A percentile compares a stretch with the other conserved stretches of the same genome.
Evolutionary conservation across 2,113 vertebrate species (phyloP).

Genomic region (Engraulis encrasicolus): DNA sequence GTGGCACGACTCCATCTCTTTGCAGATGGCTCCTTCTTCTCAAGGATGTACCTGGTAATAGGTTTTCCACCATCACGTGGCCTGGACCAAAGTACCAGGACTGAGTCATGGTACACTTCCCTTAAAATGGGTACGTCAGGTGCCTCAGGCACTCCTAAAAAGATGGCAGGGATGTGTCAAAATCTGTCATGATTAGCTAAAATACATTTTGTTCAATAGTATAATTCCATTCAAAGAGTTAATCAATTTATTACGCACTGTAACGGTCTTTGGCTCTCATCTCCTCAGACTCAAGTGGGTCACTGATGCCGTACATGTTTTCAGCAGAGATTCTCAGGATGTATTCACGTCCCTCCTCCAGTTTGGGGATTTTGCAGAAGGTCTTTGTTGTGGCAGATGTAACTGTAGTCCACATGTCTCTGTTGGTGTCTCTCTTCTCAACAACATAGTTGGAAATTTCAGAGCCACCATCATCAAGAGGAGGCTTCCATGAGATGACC

Average conservation of each 20-base stretch:
- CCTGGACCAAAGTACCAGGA: constrained; percentile 89
- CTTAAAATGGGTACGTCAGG: constrained; percentile 90
- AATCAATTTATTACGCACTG: constrained; percentile 78
- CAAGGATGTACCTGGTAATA: constrained; percentile 93
- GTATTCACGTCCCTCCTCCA: constrained; percentile 93
- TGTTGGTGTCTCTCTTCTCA: constrained; percentile 90
- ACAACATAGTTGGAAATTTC: constrained; percentile 94
- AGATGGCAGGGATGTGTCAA: constrained; percentile 6
- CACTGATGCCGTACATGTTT: constrained; percentile 96
- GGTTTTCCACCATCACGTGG: constrained; percentile 96
- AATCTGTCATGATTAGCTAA: not conserved
- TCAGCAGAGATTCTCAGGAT: constrained; percentile 93
- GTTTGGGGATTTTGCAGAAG: constrained; percentile 91
- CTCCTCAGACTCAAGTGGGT: constrained; percentile 92
- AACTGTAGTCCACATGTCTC: constrained; percentile 93
- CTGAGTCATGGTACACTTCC: constrained; percentile 88
- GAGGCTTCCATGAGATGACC: constrained; percentile 96
- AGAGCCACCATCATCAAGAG: constrained; percentile 91
- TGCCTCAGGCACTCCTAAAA: constrained; percentile 92
- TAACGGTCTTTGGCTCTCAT: constrained; percentile 96
- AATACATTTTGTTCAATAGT: not conserved
- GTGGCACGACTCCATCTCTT: constrained; percentile 90
- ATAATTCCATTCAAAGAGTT: not conserved
- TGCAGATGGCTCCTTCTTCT: constrained; percentile 92
- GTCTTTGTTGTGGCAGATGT: constrained; percentile 90